These are phyloP conservation scores for Harpagoxenus sublaevis DNA, from an alignment of 2,888 invertebrate species.

Conservation along the genomic window DNA sequence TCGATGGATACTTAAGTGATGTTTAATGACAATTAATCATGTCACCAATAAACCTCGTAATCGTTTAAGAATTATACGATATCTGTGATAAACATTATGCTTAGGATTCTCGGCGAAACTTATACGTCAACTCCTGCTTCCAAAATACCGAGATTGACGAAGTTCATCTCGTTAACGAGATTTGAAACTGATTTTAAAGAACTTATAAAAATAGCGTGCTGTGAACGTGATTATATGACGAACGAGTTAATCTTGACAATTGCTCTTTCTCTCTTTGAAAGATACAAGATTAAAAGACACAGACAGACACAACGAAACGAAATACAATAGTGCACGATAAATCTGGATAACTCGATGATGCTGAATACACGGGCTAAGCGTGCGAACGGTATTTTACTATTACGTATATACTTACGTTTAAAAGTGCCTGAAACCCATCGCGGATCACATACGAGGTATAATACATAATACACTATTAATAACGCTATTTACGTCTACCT, in stretches of 20 bases:
- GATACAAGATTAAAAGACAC: conserved; percentile 4
- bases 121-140: conserved; percentile 52
- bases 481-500: conserved; percentile 72
- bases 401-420: conserved; percentile 62
- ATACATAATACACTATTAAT: conserved; percentile 69
- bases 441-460: conserved; percentile 70
- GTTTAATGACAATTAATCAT: conserved; percentile 12
- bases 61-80: conserved; percentile 68
- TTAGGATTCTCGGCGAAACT: conserved; percentile 59
- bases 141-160: conserved; percentile 29
- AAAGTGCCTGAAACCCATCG: conserved; percentile 76
- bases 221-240: conserved; percentile 8
- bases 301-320: conserved; percentile 42
- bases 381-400: conserved; percentile 61
- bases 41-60: conserved; percentile 47
- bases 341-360: conserved; percentile 64
- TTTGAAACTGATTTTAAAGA: conserved; percentile 18
- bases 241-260: conserved; percentile 13
- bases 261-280: conserved; percentile 59
- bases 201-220: conserved; percentile 24
- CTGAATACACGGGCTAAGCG: conserved; percentile 67
- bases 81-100: conserved; percentile 74
- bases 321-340: conserved; percentile 65
- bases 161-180: conserved; percentile 23
- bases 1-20: background rate